Evolutionary conservation across 2,888 invertebrate genomes (phyloP).

Genomic region (Crioceris asparagi): DNA sequence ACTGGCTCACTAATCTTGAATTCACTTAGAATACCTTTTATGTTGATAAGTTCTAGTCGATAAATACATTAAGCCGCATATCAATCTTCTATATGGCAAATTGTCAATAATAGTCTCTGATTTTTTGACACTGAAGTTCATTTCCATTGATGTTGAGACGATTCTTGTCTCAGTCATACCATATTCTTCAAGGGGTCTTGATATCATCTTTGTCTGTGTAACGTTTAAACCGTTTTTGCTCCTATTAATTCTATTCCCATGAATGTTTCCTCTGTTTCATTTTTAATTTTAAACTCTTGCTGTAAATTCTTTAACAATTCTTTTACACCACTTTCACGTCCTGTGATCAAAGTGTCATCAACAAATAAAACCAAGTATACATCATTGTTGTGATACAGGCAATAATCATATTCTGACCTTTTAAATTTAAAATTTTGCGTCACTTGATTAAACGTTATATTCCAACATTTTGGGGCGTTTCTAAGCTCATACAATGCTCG

Average conservation of each 20-base stretch:
- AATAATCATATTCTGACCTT: conserved; percentile 14
- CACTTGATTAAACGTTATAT: neutral
- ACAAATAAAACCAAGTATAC: too few relatives aligned
- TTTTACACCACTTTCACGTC: too few relatives aligned
- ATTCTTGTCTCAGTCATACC: conserved; percentile 7
- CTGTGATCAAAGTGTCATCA: too few relatives aligned
- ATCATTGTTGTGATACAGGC: conserved; percentile 9
- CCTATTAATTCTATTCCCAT: conserved; percentile 12
- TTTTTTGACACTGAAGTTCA: conserved; percentile 10
- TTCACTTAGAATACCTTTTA: too few relatives aligned
- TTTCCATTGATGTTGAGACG: conserved; percentile 13
- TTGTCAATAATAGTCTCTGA: too few relatives aligned
- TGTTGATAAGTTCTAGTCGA: too few relatives aligned
- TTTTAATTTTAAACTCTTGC: conserved; percentile 7
- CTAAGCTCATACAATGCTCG: too few relatives aligned
- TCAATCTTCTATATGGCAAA: too few relatives aligned
- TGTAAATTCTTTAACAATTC: conserved; percentile 7
- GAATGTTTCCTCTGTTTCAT: conserved; percentile 10
- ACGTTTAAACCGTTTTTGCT: conserved; percentile 10
- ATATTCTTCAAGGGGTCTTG: conserved; percentile 11
- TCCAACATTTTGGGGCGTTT: conserved; percentile 5
- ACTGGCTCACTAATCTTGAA: too few relatives aligned
- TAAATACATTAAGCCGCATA: too few relatives aligned
- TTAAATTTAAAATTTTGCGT: conserved; percentile 2
- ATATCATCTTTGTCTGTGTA: conserved; percentile 11